Evolutionary conservation across 1,140 invertebrate genomes (phyloP).

Genomic region (Himalopsyche phryganea): DNA sequence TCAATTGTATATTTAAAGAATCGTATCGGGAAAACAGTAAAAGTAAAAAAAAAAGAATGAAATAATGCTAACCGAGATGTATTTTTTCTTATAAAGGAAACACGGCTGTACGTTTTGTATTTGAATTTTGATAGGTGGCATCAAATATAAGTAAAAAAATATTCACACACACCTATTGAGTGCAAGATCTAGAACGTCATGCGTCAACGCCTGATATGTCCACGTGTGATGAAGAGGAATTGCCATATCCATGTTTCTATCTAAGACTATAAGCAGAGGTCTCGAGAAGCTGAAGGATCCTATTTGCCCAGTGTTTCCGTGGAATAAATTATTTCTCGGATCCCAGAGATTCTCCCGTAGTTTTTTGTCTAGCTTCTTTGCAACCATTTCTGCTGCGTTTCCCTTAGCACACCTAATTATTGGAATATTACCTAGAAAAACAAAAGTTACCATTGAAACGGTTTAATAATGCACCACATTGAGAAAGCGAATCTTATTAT

Average conservation of each 20-base stretch:
- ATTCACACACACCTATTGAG: constrained; percentile 66
- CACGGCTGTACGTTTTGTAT: too few species aligned
- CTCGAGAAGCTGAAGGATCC: constrained; percentile 86
- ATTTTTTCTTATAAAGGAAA: too few species aligned
- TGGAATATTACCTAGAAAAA: constrained; percentile 75
- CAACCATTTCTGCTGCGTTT: constrained; percentile 98
- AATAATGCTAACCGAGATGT: too few species aligned
- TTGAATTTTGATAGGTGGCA: too few species aligned
- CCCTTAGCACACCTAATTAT: constrained; percentile 93
- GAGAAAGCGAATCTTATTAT: too few species aligned
- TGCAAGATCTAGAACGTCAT: constrained; percentile 90
- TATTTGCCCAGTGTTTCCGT: constrained; percentile 72
- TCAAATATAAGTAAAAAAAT: too few species aligned
- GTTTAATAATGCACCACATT: too few species aligned
- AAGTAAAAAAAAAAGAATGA: too few species aligned
- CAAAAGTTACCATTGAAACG: too few species aligned
- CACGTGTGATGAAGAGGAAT: constrained; percentile 98
- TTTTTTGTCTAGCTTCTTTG: constrained; percentile 96
- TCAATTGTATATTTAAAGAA: too few species aligned
- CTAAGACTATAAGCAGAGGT: constrained; percentile 88
- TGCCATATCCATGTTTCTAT: constrained; percentile 94
- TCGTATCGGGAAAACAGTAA: too few species aligned
- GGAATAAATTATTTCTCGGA: constrained; percentile 93
- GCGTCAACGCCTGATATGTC: constrained; percentile 97
- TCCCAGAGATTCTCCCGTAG: constrained; percentile 95